Percentiles rank a stretch among this genome's conserved stretches.
These are phyloP conservation scores for Australoheros scitulus DNA, from an alignment of 2,113 vertebrate genomes.

Conservation along the genomic window DNA sequence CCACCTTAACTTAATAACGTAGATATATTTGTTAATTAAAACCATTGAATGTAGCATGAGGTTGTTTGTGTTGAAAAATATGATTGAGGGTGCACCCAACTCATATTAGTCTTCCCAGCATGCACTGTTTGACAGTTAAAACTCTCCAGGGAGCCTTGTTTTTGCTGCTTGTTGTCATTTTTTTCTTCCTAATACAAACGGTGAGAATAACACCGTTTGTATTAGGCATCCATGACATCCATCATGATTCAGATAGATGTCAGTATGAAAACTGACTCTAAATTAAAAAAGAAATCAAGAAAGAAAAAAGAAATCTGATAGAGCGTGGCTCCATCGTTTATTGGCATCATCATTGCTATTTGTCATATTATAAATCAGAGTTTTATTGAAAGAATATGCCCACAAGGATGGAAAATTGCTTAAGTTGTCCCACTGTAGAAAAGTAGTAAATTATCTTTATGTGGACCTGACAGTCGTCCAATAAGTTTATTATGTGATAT, in stretches of 20 bases:
- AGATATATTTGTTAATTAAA: background rate
- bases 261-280: background rate
- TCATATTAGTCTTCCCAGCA: background rate
- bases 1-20: background rate
- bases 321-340: background rate
- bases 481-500: no score
- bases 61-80: background rate
- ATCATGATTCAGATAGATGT: background rate
- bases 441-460: no score
- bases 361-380: no score
- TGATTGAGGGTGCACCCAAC: background rate
- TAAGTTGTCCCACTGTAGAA: no score
- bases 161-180: background rate
- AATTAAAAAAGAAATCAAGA: background rate
- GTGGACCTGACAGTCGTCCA: no score
- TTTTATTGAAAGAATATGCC: no score
- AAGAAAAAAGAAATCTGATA: background rate
- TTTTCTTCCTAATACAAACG: background rate
- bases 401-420: no score
- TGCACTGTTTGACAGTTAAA: background rate
- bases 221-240: no score
- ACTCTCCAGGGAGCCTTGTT: background rate
- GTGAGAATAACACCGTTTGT: background rate
- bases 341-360: no score
- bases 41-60: background rate